These are phyloP conservation scores for Sternarchorhynchus goeldii DNA, from an alignment of 2,797 vertebrate genomes.

Conservation along the genomic window DNA sequence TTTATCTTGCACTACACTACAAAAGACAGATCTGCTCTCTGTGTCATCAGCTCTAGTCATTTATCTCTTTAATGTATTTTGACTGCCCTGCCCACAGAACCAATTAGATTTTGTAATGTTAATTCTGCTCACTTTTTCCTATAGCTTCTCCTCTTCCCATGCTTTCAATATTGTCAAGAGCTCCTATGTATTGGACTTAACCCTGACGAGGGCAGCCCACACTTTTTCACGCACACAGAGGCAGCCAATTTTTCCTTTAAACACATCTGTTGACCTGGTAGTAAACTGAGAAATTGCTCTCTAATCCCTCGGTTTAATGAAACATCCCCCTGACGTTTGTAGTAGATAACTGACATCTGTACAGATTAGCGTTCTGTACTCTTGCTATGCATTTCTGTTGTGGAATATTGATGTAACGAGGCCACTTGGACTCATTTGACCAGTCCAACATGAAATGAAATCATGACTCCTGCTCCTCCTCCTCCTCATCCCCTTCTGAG, in stretches of 20 bases:
- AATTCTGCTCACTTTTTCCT: neutral
- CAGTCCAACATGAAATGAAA: conserved; percentile 10
- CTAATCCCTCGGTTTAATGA: conserved; percentile 8
- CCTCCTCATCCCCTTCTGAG: neutral
- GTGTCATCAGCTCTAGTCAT: neutral
- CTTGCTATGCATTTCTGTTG: conserved; percentile 32
- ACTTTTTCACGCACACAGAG: neutral
- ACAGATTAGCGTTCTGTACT: conserved; percentile 33
- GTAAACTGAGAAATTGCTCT: conserved; percentile 1
- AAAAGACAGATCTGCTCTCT: conserved; percentile 16
- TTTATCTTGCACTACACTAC: conserved; percentile 32
- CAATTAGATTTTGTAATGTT: neutral
- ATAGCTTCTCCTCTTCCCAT: neutral
- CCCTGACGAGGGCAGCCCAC: neutral
- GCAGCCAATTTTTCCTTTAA: neutral
- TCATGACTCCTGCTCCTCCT: too few relatives aligned
- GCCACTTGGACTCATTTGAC: conserved; percentile 26
- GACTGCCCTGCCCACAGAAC: too few relatives aligned
- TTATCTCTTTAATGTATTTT: too few relatives aligned
- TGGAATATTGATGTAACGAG: conserved; percentile 37
- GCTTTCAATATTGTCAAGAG: neutral
- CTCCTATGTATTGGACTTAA: neutral
- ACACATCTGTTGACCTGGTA: conserved; percentile 10
- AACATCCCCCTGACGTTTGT: conserved; percentile 31
- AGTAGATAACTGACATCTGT: conserved; percentile 35